Evolutionary conservation across 2,888 invertebrate species (phyloP).

Genomic region (Netelia melanura): DNA sequence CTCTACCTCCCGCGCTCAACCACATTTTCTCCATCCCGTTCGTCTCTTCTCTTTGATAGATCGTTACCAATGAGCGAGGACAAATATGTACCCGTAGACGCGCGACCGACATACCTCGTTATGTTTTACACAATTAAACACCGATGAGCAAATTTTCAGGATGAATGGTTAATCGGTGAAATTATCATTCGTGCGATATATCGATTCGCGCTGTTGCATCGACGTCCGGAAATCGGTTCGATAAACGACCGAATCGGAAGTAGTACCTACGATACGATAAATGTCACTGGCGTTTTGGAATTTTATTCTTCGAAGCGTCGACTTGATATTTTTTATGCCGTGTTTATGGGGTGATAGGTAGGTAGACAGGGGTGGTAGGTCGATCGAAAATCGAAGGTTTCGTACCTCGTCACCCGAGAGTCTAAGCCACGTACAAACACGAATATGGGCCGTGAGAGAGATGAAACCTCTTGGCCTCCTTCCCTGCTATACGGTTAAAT

Average conservation of each 20-base stretch:
- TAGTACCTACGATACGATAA: too few species aligned
- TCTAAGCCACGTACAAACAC: conserved; percentile 33
- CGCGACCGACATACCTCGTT: not conserved
- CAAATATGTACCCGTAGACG: not conserved
- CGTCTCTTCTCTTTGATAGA: conserved; percentile 61
- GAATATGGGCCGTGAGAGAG: conserved; percentile 28
- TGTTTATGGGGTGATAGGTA: too few species aligned
- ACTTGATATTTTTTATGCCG: too few species aligned
- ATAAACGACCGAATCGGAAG: too few species aligned
- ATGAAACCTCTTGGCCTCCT: conserved; percentile 8
- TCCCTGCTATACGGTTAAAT: not conserved
- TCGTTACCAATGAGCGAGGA: conserved; percentile 15
- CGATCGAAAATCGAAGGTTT: conserved; percentile 40
- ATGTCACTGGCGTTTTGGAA: too few species aligned
- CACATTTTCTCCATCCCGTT: conserved; percentile 57
- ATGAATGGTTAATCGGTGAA: conserved; percentile 20
- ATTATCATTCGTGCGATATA: too few species aligned
- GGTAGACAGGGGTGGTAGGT: not conserved
- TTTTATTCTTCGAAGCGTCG: too few species aligned
- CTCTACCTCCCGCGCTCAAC: conserved; percentile 13
- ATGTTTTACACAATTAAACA: not conserved
- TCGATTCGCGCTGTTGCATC: too few species aligned
- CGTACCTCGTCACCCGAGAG: conserved; percentile 22
- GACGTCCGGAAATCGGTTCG: too few species aligned
- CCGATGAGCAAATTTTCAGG: not conserved